Conservation (phyloP, 2,888 invertebrate genomes). For the Orthonychiurus folsomi region DNA sequence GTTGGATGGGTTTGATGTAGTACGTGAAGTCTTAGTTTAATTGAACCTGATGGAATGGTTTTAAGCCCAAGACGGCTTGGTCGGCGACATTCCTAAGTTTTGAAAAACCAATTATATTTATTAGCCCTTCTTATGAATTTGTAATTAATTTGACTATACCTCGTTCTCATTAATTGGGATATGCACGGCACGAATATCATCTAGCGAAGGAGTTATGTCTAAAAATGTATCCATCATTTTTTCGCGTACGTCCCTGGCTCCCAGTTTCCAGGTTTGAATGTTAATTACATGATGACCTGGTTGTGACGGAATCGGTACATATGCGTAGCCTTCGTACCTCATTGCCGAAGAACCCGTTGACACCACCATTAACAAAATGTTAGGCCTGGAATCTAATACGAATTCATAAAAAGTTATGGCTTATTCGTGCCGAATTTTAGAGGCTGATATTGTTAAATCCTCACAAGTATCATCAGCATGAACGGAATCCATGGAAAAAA, state of each 20-base stretch:
- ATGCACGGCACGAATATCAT: slow-evolving; percentile 32
- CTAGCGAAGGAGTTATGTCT: slow-evolving; percentile 33
- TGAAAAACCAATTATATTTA: background rate
- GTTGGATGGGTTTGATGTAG: slow-evolving; percentile 26
- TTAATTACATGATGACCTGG: slow-evolving; percentile 31
- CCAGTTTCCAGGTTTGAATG: slow-evolving; percentile 33
- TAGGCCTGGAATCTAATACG: slow-evolving; percentile 25
- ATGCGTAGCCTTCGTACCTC: slow-evolving; percentile 36
- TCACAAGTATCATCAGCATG: slow-evolving; percentile 24
- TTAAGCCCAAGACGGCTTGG: slow-evolving; percentile 34
- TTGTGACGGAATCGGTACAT: slow-evolving; percentile 26
- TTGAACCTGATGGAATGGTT: slow-evolving; percentile 31
- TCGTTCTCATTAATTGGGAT: slow-evolving; percentile 23
- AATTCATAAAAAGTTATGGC: background rate
- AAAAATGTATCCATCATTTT: slow-evolving; percentile 32
- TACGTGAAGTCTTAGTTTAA: slow-evolving; percentile 29
- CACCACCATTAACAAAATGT: slow-evolving; percentile 28
- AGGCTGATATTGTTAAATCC: no score
- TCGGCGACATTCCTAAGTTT: slow-evolving; percentile 24
- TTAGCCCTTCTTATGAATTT: no score
- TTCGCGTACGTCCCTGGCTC: slow-evolving; percentile 26
- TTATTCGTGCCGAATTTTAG: no score
- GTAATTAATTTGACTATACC: slow-evolving; percentile 10
- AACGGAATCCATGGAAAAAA: slow-evolving; percentile 29
- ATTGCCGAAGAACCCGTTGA: slow-evolving; percentile 28